Conservation (phyloP, 2,888 invertebrate genomes). For the Agriopis leucophaearia region DNA sequence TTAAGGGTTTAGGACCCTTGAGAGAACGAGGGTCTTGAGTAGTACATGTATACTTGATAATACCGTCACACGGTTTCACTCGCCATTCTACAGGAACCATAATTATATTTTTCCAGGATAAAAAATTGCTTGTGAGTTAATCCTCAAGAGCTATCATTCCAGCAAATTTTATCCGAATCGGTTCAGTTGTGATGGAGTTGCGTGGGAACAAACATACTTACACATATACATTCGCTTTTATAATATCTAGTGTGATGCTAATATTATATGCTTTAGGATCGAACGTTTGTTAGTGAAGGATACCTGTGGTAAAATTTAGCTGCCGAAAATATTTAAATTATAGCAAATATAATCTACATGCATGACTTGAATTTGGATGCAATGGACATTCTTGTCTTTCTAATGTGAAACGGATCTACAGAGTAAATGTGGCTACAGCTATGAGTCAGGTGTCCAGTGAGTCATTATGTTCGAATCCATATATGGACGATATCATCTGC, state of each 20-base stretch:
- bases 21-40: not conserved
- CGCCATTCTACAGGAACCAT: no score
- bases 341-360: not conserved
- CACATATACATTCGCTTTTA: no score
- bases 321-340: not conserved
- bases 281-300: no score
- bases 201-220: no score
- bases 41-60: not conserved
- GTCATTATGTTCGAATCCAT: slow-evolving; percentile 24
- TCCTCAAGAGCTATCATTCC: no score
- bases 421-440: not conserved
- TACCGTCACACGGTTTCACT: no score
- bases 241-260: no score
- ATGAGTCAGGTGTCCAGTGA: slow-evolving; percentile 22
- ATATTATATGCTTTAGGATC: no score
- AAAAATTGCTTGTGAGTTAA: no score
- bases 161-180: no score
- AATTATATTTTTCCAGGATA: no score
- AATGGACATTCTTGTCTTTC: slow-evolving; percentile 1
- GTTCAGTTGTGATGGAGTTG: no score
- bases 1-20: not conserved
- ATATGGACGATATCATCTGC: slow-evolving; percentile 12
- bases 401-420: not conserved
- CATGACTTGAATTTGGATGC: not conserved
- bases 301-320: not conserved